Evolutionary conservation across 2,888 invertebrate genomes (phyloP), one percentile per base, ranked within the genome.

Genomic region (Phania funesta): DNA sequence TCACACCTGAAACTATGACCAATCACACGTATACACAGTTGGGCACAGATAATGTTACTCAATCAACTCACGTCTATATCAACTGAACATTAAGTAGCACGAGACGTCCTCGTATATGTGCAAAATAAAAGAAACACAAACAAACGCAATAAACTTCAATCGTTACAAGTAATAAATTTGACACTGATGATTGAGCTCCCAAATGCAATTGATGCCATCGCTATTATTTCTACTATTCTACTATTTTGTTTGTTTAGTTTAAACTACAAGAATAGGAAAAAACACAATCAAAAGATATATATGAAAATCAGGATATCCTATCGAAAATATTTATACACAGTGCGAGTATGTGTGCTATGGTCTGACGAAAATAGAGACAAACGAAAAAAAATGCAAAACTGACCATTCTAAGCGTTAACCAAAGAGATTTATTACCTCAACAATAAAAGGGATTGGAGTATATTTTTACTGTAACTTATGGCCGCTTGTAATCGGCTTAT

Each of bases 381-480:
- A 54, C 7, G 0, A 60, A 26, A 46, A 32, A 62, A 44, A 64
- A 22, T 35, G 6, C n/a, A 52, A 64, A 58, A 38, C 74, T 78
- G 82, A 60, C 82, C 82, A 70, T 82, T 82, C 78, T 78, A 74
- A 82, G 83, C 79, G 84, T 84, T 83, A 84, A 83, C 84, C 83
- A 67, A 80, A 77, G 75, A 85, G 85, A 85, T 85, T 85, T 85
- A 85, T 85, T 84, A 77, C 85, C 84, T 85, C 84, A 76, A 85
- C 85, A 85, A 85, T 80, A 78, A 83, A 84, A 84, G 84, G 85
- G 85, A 83, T 83, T 85, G 85, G 82, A 50, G 4, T 68, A 84
- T 80, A 84, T 83, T 85, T 84, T 76, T 62, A 54, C 77, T 71
- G 84, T 85, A 85, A 85, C 85, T 85, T 85, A 85, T 85, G 67